Base-by-base conservation (phyloP, 2,113 vertebrate species). In the Anhinga rufa region DNA sequence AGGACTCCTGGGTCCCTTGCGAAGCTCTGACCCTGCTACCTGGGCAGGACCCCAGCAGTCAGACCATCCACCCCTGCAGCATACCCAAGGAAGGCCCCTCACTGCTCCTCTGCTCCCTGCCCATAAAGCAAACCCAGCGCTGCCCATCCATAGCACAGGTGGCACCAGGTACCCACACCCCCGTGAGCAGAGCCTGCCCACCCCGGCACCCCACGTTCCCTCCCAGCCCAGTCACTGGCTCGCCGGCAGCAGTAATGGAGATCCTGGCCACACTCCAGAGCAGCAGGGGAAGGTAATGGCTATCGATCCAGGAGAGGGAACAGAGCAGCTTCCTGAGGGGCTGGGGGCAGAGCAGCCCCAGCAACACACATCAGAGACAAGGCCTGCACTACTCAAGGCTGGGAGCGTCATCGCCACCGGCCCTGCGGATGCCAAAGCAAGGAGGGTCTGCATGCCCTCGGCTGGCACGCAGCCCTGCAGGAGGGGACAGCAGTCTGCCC, bases 191-290 rank as follows among this genome's bases (percentile, higher is more conserved):
- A 66, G 31, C 38, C 13, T 51, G 77, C 62, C 68, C 52, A 31
- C 14, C 57, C 48, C 21, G 8, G 70, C 54, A 36, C 84, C 78
- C 65, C 26, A 52, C 24, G 44, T 51, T 46, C 49, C 36, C 64
- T 48, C 15, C 40, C 82, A 32, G 82, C 19, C 40, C 82, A 28
- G 64, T 34, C 2, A 3, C 69, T 76, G 2, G 1, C 46, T 32
- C 0, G 1, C 36, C 75, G 0, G 2, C 86, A 62, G 93, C 86
- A 22, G 58, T 97, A 97, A 97, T 97, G 96, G 96, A 97, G 85
- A 52, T 34, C 12, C 94, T 97, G 97, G 97, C 95, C 36, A 10
- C 0, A 3, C 74, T 97, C 97, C 97, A 97, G 95, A 8, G 51
- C 9, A 3, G 76, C 86, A 76, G 81, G n/a, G 49, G 20, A 77